phyloP scores from a whole-genome alignment of 2,888 invertebrate genomes.

The Eilema depressum region DNA sequence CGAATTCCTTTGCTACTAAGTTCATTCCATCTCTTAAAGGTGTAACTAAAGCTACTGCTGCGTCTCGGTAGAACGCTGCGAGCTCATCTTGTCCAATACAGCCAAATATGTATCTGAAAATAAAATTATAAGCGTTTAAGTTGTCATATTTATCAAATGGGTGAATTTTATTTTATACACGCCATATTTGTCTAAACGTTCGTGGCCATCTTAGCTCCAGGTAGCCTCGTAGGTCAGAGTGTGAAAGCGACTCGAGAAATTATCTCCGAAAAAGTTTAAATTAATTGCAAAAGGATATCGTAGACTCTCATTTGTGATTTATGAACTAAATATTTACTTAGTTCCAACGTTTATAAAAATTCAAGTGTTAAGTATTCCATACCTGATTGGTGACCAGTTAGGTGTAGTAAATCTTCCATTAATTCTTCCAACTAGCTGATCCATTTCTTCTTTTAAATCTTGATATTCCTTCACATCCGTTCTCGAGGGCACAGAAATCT shows the following conservation, averaged over 20 bases:
- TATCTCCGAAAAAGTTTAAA: too few relatives aligned
- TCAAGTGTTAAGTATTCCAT: slow-evolving; percentile 27
- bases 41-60: slow-evolving; percentile 95
- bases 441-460: slow-evolving; percentile 96
- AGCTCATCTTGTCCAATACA: slow-evolving; percentile 95
- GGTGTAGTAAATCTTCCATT: slow-evolving; percentile 96
- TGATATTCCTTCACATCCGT: slow-evolving; percentile 97
- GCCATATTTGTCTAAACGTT: neutral
- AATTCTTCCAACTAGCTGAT: slow-evolving; percentile 94
- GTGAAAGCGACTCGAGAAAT: too few relatives aligned
- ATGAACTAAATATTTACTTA: neutral
- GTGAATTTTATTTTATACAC: too few relatives aligned
- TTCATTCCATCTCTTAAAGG: slow-evolving; percentile 97
- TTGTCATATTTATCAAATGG: neutral
- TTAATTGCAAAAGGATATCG: too few relatives aligned
- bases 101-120: slow-evolving; percentile 92
- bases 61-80: slow-evolving; percentile 95
- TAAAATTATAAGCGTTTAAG: neutral
- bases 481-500: slow-evolving; percentile 95
- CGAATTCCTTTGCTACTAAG: slow-evolving; percentile 96
- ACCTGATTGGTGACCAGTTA: slow-evolving; percentile 96
- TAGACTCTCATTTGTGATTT: too few relatives aligned
- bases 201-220: neutral
- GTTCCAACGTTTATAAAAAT: neutral
- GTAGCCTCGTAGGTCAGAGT: too few relatives aligned